Percentiles rank a stretch among this genome's conserved stretches.
These are phyloP conservation scores for Drosophila anomelani DNA, from an alignment of 2,888 invertebrate genomes.

Conservation along the genomic window DNA sequence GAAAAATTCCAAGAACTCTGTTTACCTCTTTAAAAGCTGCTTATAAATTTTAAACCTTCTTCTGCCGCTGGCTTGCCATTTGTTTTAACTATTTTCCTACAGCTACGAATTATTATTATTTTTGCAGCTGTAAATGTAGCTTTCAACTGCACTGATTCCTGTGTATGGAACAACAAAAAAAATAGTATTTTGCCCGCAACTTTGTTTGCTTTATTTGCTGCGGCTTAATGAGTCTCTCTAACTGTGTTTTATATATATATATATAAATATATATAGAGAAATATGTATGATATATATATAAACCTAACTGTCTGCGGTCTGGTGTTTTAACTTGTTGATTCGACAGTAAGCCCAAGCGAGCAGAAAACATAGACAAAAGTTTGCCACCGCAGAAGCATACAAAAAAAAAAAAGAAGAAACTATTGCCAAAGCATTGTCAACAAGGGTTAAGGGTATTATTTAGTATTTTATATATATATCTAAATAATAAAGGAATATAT, in stretches of 20 bases:
- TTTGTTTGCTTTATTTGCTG: constrained; percentile 26
- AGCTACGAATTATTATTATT: constrained; percentile 27
- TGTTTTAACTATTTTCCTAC: background rate
- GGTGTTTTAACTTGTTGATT: constrained; percentile 28
- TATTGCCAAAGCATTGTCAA: no score
- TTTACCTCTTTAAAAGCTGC: background rate
- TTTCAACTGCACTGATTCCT: constrained; percentile 11
- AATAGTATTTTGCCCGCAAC: constrained; percentile 2
- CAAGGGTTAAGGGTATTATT: no score
- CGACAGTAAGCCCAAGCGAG: constrained; percentile 6
- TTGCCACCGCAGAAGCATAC: constrained; percentile 16
- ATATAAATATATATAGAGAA: background rate
- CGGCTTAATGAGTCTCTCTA: constrained; percentile 6
- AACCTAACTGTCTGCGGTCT: constrained; percentile 13
- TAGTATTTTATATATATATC: no score
- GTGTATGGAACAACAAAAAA: constrained; percentile 4
- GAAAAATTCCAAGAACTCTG: background rate
- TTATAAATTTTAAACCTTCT: constrained; percentile 9
- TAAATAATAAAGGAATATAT: no score
- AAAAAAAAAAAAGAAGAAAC: no score
- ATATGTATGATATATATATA: background rate
- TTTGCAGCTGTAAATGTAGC: constrained; percentile 13
- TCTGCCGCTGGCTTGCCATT: background rate
- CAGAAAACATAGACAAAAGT: constrained; percentile 18
- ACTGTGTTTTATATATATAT: background rate